Base-by-base conservation (phyloP, 2,888 invertebrate species). In the Dicycla oo region DNA sequence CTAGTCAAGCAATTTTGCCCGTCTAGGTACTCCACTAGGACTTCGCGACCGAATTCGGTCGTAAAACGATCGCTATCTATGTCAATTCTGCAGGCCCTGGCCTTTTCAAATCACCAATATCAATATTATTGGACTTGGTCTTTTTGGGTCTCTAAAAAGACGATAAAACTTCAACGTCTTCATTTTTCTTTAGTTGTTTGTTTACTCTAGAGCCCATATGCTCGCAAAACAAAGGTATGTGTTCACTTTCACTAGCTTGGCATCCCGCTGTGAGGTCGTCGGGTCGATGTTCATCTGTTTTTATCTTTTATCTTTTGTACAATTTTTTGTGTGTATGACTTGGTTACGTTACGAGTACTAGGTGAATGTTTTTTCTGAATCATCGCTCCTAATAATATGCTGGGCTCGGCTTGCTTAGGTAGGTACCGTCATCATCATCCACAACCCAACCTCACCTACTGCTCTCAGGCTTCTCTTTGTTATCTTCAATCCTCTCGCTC, bases 241-340 rank as follows among this genome's bases (percentile, higher is more conserved):
- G 76, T 74, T 63, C 67, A 85, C 85, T 85, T 84, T 84, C 85
- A 84, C 84, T 73, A 34, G 40, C 51, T 62, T 67, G 64, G 76
- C 69, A 67, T 81, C 85, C 81, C 71, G 79, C 63, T 72, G 71
- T 56, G 69, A 65, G 79, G 79, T 81, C 79, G 72, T 20, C 40
- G 54, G 84, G 85, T 84, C 81, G 61, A 15, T 58, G 69, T 69
- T 81, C 73, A 84, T 84, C 65, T 53, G 43, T 54, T 82, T 70
- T 77, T 84, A 78, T 74, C 69, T 73, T 43, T 78, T 67, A 78
- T 74, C 69, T 73, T 43, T 78, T 67, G 63, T 56, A 56, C 26
- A 51, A 0, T 65, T 76, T 78, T 72, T 61, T 72, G 49, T 54
- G 34, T 40, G 45, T 54, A 45, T 38, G 43, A 49, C 15, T 76